Base-by-base conservation (phyloP, 2,113 vertebrate genomes). In the Pongo pygmaeus region DNA sequence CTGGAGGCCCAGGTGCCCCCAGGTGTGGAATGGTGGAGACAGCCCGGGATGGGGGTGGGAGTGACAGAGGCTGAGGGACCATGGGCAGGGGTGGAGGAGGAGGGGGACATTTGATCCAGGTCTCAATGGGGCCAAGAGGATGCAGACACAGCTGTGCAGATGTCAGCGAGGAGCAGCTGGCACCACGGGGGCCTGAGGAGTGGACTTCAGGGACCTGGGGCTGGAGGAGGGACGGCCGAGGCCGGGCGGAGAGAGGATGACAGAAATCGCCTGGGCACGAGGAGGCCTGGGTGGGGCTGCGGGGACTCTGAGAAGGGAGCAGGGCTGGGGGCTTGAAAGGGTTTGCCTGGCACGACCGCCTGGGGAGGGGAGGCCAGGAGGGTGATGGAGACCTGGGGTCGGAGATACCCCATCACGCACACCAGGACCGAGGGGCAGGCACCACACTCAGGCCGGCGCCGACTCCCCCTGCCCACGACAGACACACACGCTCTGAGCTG, bases 231-330 rank as follows among this genome's bases (percentile, higher is more conserved):
- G 57, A 16, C 0, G 1, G 57, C 25, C 0, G 4, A 81, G 46
- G 16, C 0, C 2, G 5, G 48, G 48, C 3, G 0, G 14, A 16
- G 0, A n/a, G 16, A 5, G 46, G 70, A 20, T 0, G 0, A 12
- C 7, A 64, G 61, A 32, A 16, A 52, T 16, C 1, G 2, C 2
- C 20, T 40, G 2, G 1, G 32, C 0, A 1, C 0, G 38, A 59
- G 50, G 50, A 61, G 30, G 30, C 16, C 69, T 75, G 43, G 7
- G 13, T 30, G 3, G 0, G 50, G 40, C 22, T 3, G 12, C 6
- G 35, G 18, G 22, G 67, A 23, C 30, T 35, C 13, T 1, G 9
- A 64, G 46, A 40, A 32, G 43, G 25, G 17, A 18, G 35, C 75
- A 23, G 52, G 3, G 2, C 38, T 3, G 5, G 7, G 52, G 17